Base-by-base conservation (phyloP, 2,113 vertebrate genomes). In the Lucifuga dentata region DNA sequence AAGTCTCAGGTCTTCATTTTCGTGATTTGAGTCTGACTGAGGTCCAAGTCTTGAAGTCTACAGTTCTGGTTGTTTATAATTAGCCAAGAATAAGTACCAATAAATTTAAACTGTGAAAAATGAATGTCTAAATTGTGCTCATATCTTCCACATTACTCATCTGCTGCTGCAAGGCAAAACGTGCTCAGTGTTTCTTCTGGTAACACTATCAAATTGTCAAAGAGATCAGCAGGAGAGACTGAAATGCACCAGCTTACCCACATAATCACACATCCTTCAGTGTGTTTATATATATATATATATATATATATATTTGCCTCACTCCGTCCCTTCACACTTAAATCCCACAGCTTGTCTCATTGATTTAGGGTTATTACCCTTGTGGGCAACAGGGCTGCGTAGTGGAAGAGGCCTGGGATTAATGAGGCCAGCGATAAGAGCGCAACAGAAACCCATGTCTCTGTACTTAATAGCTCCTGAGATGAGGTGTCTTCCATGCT, bases 351-450 rank as follows among this genome's bases (percentile, higher is more conserved):
- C 79, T 86, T 63, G 57, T 88, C 84, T 78, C 69, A 40, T 74
- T 89, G 90, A 91, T 92, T 92, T 90, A 92, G 73, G 87, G 72
- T 88, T 88, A 92, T 90, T 90, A 90, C 78, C 49, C 74, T 79
- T 29, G 73, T 76, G 51, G n/a, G 73, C 81, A 67, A 69, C 72
- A 44, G 81, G 76, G 41, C 73, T 56, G 44, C 39, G 39, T 76
- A 85, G 81, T 71, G 76, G 73, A 84, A 72, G 63, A 83, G 76
- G 81, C 85, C 46, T 36, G 71, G 86, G 85, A 91, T 92, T 91
- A 93, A 90, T 66, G 67, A 90, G 85, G 62, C 58, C 61, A 35
- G 68, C 65, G 83, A 89, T 91, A 88, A 90, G 87, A 92, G 78
- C 55, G 78, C 78, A 80, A 86, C 69, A 70, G 64, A 88, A 86